Evolutionary conservation across 2,113 vertebrate species (phyloP).

Genomic region (Boulengeromyrus knoepffleri): DNA sequence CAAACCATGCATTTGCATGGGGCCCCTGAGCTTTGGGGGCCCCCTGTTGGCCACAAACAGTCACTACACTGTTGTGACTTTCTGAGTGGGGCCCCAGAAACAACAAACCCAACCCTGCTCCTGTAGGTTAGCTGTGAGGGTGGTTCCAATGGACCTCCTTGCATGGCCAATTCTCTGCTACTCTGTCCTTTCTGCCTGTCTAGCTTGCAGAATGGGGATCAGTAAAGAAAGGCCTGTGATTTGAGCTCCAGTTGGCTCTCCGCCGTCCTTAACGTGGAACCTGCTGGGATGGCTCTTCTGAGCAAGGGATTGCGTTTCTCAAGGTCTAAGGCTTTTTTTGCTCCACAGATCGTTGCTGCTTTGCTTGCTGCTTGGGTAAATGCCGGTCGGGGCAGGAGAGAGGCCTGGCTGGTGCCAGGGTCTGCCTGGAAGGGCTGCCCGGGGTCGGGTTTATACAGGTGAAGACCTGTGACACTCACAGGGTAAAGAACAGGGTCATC

Average conservation of each 20-base stretch:
- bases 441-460: not conserved
- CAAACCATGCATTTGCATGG: not conserved
- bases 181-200: not conserved
- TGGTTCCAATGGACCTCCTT: not conserved
- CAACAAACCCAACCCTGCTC: not conserved
- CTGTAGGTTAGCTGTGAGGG: not conserved
- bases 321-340: not conserved
- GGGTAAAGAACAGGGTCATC: not conserved
- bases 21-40: not conserved
- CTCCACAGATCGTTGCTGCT: conserved; percentile 5
- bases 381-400: not conserved
- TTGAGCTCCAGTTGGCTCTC: not conserved
- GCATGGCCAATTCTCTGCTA: not conserved
- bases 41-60: not conserved
- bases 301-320: conserved; percentile 14
- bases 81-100: not conserved
- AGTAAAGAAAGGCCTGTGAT: not conserved
- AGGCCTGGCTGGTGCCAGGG: not conserved
- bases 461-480: not conserved
- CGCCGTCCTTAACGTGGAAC: not conserved
- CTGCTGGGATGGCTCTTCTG: not conserved
- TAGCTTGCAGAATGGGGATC: not conserved
- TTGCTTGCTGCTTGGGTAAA: not conserved
- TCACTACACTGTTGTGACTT: not conserved
- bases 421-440: not conserved